Base-by-base conservation (phyloP, 2,113 vertebrate species). In the Perognathus longimembris region DNA sequence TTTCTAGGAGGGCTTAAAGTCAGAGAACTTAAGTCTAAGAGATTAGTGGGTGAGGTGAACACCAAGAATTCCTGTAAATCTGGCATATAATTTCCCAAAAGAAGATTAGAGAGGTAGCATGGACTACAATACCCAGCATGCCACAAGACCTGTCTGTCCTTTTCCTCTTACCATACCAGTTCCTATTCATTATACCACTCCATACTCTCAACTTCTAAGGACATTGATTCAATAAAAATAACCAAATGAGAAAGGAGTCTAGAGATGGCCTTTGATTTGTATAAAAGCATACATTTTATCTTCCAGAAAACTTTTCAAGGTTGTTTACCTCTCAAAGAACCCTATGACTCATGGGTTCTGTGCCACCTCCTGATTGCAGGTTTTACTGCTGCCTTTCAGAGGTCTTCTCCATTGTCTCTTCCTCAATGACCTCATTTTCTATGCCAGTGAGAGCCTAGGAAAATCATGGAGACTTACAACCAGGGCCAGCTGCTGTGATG, bases 261-360 rank as follows among this genome's bases (percentile, higher is more conserved):
- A 71, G 45, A 40, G 57, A 50, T 94, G 77, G 73, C 87, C 84
- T 92, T 85, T 84, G 59, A 24, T 81, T 36, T 10, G 5, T 63
- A 18, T 86, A 77, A 94, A 93, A 95, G 61, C 73, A 91, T 34
- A 82, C 28, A 94, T 74, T 92, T 94, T 66, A 91, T 95, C 95
- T 88, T 94, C 74, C 7, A 82, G 73, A 92, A 82, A 69, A 75
- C 69, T 92, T 80, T 76, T 66, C 40, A 67, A 93, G 84, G 77
- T 96, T 91, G 95, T 96, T 95, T 97, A 95, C 89, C 40, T 94
- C 93, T 92, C 91, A 50, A 84, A 81, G 61, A 91, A 91, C 91
- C 86, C 64, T 17, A 30, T 87, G 94, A 96, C 81, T 88, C 67
- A 45, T 45, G 75, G 28, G 76, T 54, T 59, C 79, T 83, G 87